Percentiles rank a stretch among this genome's conserved stretches.
Evolutionary conservation across 2,797 vertebrate species (phyloP).

Genomic region (Pelochelys cantorii): DNA sequence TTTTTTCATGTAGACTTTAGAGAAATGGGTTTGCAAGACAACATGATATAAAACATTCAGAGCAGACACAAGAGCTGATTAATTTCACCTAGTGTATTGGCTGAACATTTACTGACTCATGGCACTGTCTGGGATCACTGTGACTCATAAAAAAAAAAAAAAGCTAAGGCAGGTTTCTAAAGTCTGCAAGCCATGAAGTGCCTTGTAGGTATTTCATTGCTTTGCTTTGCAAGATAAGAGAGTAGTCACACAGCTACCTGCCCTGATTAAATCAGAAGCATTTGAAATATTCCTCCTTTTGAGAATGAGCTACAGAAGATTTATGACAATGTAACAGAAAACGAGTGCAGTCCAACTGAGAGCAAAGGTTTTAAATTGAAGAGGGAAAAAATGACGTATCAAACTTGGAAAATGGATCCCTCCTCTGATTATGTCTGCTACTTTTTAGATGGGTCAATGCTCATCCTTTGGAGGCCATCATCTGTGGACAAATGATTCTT

Average conservation of each 20-base stretch:
- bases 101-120: conserved; percentile 18
- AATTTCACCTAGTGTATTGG: not conserved
- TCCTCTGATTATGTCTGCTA: not conserved
- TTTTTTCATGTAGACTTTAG: not conserved
- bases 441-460: not conserved
- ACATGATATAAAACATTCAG: not conserved
- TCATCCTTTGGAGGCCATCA: not conserved
- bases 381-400: not conserved
- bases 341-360: not conserved
- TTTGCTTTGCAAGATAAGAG: not conserved
- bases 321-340: not conserved
- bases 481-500: conserved; percentile 11
- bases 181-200: not conserved
- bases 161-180: not conserved
- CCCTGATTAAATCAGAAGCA: not conserved
- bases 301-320: not conserved
- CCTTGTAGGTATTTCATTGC: not conserved
- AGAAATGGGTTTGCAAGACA: not conserved
- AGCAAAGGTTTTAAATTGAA: not conserved
- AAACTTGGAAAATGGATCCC: not conserved
- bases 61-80: not conserved
- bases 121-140: not conserved
- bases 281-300: not conserved
- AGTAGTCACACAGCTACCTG: not conserved
- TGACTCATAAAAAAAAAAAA: not conserved